Percentiles rank a stretch among this genome's conserved stretches.
Evolutionary conservation across 2,888 invertebrate species (phyloP).

Genomic region (Stenodema calcarata): DNA sequence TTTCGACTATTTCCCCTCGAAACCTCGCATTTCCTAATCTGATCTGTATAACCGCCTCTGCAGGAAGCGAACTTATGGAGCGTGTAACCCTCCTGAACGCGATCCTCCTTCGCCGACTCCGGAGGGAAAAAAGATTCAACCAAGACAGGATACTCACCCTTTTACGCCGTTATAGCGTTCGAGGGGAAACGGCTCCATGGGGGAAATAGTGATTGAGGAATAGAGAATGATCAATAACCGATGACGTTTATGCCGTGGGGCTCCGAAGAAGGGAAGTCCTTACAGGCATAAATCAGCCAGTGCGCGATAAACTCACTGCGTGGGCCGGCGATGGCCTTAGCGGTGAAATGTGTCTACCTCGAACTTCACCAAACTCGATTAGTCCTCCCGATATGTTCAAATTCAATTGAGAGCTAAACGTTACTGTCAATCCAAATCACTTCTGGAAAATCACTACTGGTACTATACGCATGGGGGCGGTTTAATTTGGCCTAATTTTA

Average conservation of each 20-base stretch:
- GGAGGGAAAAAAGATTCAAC: not conserved
- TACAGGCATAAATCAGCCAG: not conserved
- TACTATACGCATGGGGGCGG: too few relatives aligned
- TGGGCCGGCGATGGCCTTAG: not conserved
- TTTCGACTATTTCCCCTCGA: not conserved
- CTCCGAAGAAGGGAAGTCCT: not conserved
- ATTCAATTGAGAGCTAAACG: not conserved
- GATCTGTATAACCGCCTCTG: not conserved
- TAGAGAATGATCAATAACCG: conserved; percentile 27
- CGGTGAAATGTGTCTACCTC: not conserved
- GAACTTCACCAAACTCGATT: not conserved
- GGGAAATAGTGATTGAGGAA: conserved; percentile 12
- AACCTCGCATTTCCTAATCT: not conserved
- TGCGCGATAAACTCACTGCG: not conserved
- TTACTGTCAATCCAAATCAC: too few relatives aligned
- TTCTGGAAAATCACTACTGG: too few relatives aligned
- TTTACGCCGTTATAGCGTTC: not conserved
- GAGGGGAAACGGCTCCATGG: not conserved
- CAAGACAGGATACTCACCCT: not conserved
- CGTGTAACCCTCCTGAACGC: not conserved
- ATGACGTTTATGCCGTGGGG: conserved; percentile 24
- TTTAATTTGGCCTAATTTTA: too few relatives aligned
- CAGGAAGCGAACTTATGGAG: not conserved
- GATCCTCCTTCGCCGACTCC: not conserved
- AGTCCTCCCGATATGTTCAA: not conserved